phyloP scores from a whole-genome alignment of 2,113 vertebrate species.

The Callospermophilus lateralis region DNA sequence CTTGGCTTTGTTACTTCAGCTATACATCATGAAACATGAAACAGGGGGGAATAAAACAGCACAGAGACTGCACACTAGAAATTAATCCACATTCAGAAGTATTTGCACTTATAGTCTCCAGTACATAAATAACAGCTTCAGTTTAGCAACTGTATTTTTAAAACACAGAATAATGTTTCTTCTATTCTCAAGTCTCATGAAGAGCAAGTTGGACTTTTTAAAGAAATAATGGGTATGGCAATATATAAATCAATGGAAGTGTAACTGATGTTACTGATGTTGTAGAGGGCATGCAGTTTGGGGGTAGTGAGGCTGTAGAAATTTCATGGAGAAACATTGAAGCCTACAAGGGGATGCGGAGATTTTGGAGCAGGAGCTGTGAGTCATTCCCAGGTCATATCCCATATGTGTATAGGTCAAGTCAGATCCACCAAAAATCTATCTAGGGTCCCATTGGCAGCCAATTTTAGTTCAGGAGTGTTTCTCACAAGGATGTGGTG shows the following conservation, averaged over 20 bases:
- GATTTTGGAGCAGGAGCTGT: not conserved
- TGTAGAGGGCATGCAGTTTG: not conserved
- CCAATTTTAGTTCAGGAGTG: not conserved
- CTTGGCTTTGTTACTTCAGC: not conserved
- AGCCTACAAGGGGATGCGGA: not conserved
- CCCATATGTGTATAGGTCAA: not conserved
- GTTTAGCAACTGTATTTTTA: not conserved
- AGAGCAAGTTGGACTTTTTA: not conserved
- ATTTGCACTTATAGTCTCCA: not conserved
- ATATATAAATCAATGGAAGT: too few relatives aligned
- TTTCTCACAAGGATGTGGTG: not conserved
- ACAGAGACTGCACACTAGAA: not conserved
- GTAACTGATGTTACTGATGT: too few relatives aligned
- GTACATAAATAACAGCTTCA: not conserved
- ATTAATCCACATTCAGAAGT: constrained; percentile 10
- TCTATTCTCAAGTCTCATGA: not conserved
- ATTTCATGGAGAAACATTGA: not conserved
- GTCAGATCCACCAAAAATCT: not conserved
- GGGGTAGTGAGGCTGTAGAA: not conserved
- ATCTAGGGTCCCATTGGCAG: too few relatives aligned
- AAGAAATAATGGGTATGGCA: constrained; percentile 18
- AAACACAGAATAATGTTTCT: not conserved
- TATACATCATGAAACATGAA: not conserved
- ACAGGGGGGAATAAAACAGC: not conserved
- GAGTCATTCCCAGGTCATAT: not conserved